Percentiles rank a stretch among this genome's conserved stretches.
Conservation (phyloP, 2,888 invertebrate species). For the Helicoverpa assulta region DNA sequence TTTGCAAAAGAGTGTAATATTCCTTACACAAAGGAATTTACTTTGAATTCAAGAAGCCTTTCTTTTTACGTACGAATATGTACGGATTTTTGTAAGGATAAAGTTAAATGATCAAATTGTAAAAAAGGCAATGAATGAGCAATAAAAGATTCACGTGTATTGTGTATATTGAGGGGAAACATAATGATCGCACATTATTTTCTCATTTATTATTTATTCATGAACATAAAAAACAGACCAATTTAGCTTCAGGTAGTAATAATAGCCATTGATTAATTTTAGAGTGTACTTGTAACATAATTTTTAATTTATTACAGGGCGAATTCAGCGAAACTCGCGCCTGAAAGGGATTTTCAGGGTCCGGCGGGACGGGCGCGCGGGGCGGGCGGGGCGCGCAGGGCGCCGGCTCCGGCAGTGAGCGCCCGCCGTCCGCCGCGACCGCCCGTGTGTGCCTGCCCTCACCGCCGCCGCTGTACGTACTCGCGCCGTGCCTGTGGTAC, state of each 20-base stretch:
- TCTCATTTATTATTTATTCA: conserved; percentile 21
- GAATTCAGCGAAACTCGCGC: conserved; percentile 67
- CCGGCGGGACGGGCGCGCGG: conserved; percentile 54
- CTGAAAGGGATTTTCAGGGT: conserved; percentile 75
- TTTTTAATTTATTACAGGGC: conserved; percentile 68
- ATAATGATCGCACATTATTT: conserved; percentile 28
- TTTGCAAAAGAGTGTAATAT: too few species aligned
- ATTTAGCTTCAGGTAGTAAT: conserved; percentile 60
- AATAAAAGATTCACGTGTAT: conserved; percentile 10
- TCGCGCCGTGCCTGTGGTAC: conserved; percentile 68
- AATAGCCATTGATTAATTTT: conserved; percentile 66
- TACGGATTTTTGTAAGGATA: background rate
- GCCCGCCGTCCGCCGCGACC: conserved; percentile 65
- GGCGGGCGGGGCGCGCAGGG: conserved; percentile 62
- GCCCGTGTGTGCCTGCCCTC: conserved; percentile 59
- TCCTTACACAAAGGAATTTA: background rate
- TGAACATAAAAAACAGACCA: conserved; percentile 39
- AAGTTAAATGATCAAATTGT: background rate
- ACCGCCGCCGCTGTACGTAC: conserved; percentile 60
- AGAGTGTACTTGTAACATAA: conserved; percentile 65
- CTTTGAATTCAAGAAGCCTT: conserved; percentile 6
- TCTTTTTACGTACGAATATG: conserved; percentile 1
- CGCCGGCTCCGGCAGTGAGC: conserved; percentile 82
- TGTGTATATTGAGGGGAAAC: conserved; percentile 17
- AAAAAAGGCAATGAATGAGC: background rate